phyloP scores from a whole-genome alignment of 1,140 invertebrate species.

The Megathymus violae region DNA sequence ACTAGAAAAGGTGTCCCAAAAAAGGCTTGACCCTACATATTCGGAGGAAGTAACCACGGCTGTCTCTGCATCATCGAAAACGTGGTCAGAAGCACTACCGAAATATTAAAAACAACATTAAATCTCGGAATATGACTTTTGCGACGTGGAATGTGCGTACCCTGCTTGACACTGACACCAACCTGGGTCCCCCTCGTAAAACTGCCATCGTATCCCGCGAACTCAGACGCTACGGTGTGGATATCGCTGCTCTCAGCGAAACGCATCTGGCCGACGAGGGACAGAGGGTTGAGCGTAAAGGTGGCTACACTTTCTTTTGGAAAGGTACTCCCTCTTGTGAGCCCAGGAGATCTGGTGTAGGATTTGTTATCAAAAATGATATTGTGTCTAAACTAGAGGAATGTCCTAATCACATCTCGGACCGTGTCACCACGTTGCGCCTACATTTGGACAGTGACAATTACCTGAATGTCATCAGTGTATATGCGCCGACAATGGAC shows the following conservation, averaged over 20 bases:
- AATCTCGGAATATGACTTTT: slow-evolving; percentile 25
- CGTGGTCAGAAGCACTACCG: slow-evolving; percentile 29
- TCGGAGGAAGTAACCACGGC: slow-evolving; percentile 37
- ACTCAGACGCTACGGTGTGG: slow-evolving; percentile 38
- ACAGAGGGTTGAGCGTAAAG: slow-evolving; percentile 38
- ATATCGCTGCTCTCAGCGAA: slow-evolving; percentile 45
- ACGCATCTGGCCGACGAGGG: slow-evolving; percentile 42
- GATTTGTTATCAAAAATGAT: not conserved
- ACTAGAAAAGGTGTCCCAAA: slow-evolving; percentile 17
- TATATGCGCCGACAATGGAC: slow-evolving; percentile 42
- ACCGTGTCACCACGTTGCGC: slow-evolving; percentile 34
- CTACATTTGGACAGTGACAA: slow-evolving; percentile 37
- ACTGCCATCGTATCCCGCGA: slow-evolving; percentile 44
- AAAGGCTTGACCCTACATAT: not conserved
- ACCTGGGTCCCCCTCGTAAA: slow-evolving; percentile 37
- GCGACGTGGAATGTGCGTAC: slow-evolving; percentile 45
- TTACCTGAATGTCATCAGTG: slow-evolving; percentile 41
- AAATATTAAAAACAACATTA: too few species aligned
- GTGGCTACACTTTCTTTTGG: slow-evolving; percentile 43
- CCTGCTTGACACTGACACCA: slow-evolving; percentile 35
- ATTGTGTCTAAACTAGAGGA: slow-evolving; percentile 21
- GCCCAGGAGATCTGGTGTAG: slow-evolving; percentile 7
- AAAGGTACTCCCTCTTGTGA: slow-evolving; percentile 20
- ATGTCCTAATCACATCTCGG: slow-evolving; percentile 31
- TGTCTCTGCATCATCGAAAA: slow-evolving; percentile 27